These are phyloP conservation scores for Gerosis bhagava DNA, from an alignment of 2,888 invertebrate genomes.

Conservation along the genomic window DNA sequence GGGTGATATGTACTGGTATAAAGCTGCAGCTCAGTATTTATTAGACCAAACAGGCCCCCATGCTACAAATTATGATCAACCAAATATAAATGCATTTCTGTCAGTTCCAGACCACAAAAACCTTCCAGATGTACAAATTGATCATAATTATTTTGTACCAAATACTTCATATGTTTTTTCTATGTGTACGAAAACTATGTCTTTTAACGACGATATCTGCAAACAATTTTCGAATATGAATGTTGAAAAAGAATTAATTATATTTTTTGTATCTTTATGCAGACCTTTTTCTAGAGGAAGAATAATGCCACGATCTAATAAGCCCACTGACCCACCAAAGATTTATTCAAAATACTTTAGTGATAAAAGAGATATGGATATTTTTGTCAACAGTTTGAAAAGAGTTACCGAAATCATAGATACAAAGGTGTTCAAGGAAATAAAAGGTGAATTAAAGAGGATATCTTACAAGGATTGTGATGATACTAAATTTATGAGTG, in stretches of 20 bases:
- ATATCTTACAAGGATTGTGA: constrained; percentile 60
- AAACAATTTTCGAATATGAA: constrained; percentile 60
- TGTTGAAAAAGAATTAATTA: constrained; percentile 57
- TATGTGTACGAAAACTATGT: constrained; percentile 55
- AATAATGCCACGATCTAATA: constrained; percentile 51
- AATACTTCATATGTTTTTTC: constrained; percentile 59
- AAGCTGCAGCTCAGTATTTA: constrained; percentile 64
- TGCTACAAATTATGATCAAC: constrained; percentile 66
- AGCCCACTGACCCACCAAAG: constrained; percentile 57
- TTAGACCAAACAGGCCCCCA: constrained; percentile 63
- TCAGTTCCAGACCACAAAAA: constrained; percentile 52
- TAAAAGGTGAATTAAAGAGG: constrained; percentile 58
- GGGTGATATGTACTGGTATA: constrained; percentile 56
- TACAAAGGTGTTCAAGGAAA: constrained; percentile 53
- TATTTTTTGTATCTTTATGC: constrained; percentile 64
- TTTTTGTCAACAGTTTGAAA: constrained; percentile 56
- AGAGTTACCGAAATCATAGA: constrained; percentile 55
- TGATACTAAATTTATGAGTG: constrained; percentile 50
- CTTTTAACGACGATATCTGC: constrained; percentile 58
- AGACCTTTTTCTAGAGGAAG: constrained; percentile 63
- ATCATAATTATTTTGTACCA: constrained; percentile 68
- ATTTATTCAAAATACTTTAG: constrained; percentile 67
- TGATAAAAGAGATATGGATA: constrained; percentile 58
- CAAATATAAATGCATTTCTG: constrained; percentile 68
- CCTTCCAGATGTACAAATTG: constrained; percentile 69